These are phyloP conservation scores for Sternotherus odoratus DNA, from an alignment of 2,797 vertebrate genomes.

Conservation along the genomic window DNA sequence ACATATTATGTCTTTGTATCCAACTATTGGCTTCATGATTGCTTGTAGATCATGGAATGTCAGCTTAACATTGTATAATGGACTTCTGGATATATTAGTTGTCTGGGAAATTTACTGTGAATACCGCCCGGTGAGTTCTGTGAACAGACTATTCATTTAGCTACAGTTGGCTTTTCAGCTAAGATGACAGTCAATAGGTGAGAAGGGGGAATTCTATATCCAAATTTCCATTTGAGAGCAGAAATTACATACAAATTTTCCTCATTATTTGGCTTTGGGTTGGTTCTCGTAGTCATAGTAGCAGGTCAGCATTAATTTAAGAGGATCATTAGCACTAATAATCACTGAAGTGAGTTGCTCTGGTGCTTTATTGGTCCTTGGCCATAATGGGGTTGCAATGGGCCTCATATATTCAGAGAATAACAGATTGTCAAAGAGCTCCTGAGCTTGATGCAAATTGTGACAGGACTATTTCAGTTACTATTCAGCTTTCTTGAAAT, in stretches of 20 bases:
- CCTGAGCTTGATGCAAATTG: neutral
- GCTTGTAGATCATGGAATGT: neutral
- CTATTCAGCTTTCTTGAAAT: neutral
- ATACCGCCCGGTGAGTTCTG: neutral
- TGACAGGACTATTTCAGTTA: neutral
- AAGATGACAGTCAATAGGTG: neutral
- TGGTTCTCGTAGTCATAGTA: neutral
- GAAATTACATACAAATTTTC: neutral
- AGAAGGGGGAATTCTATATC: neutral
- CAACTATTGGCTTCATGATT: neutral
- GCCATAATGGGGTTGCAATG: neutral
- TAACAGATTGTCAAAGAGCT: neutral
- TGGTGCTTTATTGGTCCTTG: neutral
- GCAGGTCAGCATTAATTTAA: neutral
- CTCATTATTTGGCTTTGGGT: neutral
- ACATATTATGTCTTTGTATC: neutral
- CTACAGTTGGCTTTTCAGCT: neutral
- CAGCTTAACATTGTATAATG: neutral
- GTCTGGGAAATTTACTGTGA: neutral
- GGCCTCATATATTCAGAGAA: neutral
- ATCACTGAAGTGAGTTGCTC: rapidly evolving
- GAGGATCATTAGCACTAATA: neutral
- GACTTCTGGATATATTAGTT: neutral
- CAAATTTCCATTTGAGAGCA: neutral
- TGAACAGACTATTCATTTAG: neutral